Evolutionary conservation across 2,113 vertebrate genomes (phyloP), one percentile per base, ranked within the genome.

Genomic region (Eidolon helvum): DNA sequence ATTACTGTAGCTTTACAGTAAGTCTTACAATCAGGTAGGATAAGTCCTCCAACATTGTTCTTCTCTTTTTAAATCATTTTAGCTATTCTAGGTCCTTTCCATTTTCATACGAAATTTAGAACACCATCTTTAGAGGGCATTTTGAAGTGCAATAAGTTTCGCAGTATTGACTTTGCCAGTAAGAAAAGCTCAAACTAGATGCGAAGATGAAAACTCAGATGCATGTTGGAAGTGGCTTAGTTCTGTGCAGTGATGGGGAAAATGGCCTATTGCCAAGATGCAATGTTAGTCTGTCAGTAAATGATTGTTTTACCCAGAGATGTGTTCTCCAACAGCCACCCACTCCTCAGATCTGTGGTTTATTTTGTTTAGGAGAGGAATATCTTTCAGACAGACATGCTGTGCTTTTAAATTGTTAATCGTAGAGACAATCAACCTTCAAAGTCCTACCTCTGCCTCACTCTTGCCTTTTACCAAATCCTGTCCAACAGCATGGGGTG

Each of bases 341-440:
- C 71, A 86, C 93, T 77, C 90, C 91, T 96, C 75, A 33, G 84
- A 71, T 79, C 83, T 87, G 61, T 50, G 87, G 65, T 94, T 82
- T 95, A 83, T 93, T 98, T 95, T 92, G 78, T 95, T 96, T 94
- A 68, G 63, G 75, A 95, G 65, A 84, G 2, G 21, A 90, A n/a
- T 55, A 66, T 85, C 77, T 97, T 87, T 77, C 82, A 95, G 88
- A 68, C 53, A 95, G 33, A 87, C 68, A 61, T 19, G 74, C 2
- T 71, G 85, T 66, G 35, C 33, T 55, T 94, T 95, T 40, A 92
- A 92, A 95, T 82, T 95, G 75, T 90, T 90, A n/a, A 87, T 92
- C 14, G 0, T 14, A 50, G 77, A 92, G 53, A 87, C 55, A 66
- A 86, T 77, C 71, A 93, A 11, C 69, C 80, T 87, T 79, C 66